Evolutionary conservation across 1,140 invertebrate species (phyloP), one percentile per base, ranked within the genome.

Genomic region (Subanguina moxae): DNA sequence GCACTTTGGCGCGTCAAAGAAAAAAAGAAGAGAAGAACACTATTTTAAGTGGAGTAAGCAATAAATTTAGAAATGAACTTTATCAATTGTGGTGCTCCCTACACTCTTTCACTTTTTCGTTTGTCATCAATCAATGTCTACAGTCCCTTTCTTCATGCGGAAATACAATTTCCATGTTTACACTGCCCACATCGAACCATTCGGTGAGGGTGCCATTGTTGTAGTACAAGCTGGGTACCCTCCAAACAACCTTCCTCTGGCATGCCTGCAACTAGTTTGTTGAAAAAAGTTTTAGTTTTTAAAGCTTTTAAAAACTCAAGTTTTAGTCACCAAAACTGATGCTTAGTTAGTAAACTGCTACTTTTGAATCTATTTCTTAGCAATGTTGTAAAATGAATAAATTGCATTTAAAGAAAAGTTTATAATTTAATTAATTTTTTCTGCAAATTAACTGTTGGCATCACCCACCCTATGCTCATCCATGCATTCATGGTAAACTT

Each of bases 131-230:
- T 74, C 45, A 76, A 68, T 74, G 73, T 15, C 73, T 43, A 57
- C 73, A 74, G 48, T 74, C 73, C 27, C 73, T 57, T 57, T 74
- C 73, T 57, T 74, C 73, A 21, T 43, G 25, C 15, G 38, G 62
- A 52, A 74, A 74, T 0, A 42, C 43, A 19, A 74, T 64, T 58
- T 74, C 73, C 73, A 74, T 76, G 52, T 74, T 74, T 9, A 74
- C 70, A 43, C 56, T 67, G 46, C 73, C 73, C 15, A 76, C 61
- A 25, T 74, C 74, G 59, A 74, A 74, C 73, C 73, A 74, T 48
- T 74, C 70, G 11, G 48, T 66, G 19, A 74, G 46, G n/a, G 68
- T 74, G 62, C 73, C 74, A 46, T 72, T 74, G 61, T 76, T 65
- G 74, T 73, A 65, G 48, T 74, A 74, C 38, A 71, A 32, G 7